Percentiles rank a stretch among this genome's conserved stretches.
phyloP scores from a whole-genome alignment of 2,113 vertebrate genomes.

The human (Homo sapiens) region GRCh38 chrX:134174501-134175000 shows the following conservation, averaged over 20 bases:
- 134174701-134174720: conserved; percentile 66
- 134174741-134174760: conserved; percentile 64
- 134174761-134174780: conserved; percentile 32
- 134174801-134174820: conserved; percentile 38
- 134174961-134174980: conserved; percentile 81
- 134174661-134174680: conserved; percentile 69
- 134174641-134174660: conserved; percentile 74
- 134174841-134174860: conserved; percentile 53
- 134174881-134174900: conserved; percentile 63
- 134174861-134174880: conserved; percentile 36
- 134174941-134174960: conserved; percentile 79
- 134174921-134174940: conserved; percentile 48
- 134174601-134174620: conserved; percentile 73
- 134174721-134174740: conserved; percentile 54
- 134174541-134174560: conserved; percentile 54
- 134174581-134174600: conserved; percentile 49
- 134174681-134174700: conserved; percentile 58
- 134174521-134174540: conserved; percentile 62
- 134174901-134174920: conserved; percentile 78
- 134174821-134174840: conserved; percentile 38
- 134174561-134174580: not conserved
- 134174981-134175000: conserved; percentile 79
- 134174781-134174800: conserved; percentile 22
- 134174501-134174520: conserved; percentile 60
- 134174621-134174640: conserved; percentile 74